Conservation (phyloP, 2,888 invertebrate genomes). For the Aspidiotus destructor region DNA sequence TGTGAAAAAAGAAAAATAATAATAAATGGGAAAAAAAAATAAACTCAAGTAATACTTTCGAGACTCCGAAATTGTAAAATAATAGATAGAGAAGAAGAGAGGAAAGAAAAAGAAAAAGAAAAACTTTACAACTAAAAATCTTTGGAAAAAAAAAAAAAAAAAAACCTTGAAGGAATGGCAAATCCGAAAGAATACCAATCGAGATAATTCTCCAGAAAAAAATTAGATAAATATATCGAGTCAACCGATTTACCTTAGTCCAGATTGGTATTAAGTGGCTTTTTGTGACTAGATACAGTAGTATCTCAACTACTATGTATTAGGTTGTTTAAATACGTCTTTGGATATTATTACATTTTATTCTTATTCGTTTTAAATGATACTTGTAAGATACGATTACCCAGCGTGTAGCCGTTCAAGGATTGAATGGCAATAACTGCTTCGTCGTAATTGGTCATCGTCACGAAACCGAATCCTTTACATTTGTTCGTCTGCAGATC, state of each 20-base stretch:
- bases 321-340: background rate
- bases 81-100: background rate
- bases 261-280: background rate
- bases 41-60: background rate
- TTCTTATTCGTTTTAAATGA: constrained; percentile 92
- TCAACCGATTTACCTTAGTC: no score
- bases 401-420: constrained; percentile 89
- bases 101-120: constrained; percentile 7
- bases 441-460: constrained; percentile 97
- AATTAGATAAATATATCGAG: no score
- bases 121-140: constrained; percentile 8
- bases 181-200: background rate
- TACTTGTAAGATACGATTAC: constrained; percentile 91
- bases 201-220: no score
- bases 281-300: constrained; percentile 24
- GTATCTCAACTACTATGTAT: background rate
- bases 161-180: background rate
- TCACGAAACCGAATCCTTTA: constrained; percentile 96
- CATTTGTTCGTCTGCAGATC: constrained; percentile 94
- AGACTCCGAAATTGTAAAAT: background rate
- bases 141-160: constrained; percentile 17
- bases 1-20: background rate
- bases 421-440: constrained; percentile 93
- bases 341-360: constrained; percentile 36
- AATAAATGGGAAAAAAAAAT: background rate